Conservation (phyloP, 2,113 vertebrate species). For the Psophia crepitans region DNA sequence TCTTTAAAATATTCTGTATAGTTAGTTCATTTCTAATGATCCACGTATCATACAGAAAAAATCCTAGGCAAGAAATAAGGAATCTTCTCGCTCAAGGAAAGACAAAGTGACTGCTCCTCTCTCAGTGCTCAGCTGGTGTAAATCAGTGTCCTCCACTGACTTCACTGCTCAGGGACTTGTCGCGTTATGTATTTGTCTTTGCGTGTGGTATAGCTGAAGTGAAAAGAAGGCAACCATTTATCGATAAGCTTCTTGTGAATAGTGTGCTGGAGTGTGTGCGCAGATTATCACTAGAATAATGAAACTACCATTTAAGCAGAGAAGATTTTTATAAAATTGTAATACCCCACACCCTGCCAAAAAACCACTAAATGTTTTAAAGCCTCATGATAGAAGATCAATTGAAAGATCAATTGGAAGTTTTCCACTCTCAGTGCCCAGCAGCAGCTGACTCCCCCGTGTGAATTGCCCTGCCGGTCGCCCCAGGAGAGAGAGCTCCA, state of each 20-base stretch:
- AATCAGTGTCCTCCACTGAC: background rate
- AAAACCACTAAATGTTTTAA: background rate
- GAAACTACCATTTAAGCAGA: background rate
- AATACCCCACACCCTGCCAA: background rate
- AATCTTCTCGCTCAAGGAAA: background rate
- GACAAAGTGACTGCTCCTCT: background rate
- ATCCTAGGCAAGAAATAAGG: background rate
- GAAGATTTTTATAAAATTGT: background rate
- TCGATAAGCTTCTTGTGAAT: background rate
- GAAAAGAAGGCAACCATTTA: background rate
- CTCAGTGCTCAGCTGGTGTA: background rate
- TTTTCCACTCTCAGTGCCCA: background rate
- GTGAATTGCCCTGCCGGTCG: background rate
- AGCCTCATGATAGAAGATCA: background rate
- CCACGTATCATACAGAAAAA: background rate
- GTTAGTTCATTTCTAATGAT: background rate
- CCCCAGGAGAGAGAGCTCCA: background rate
- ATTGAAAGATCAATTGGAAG: background rate
- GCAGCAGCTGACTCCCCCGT: background rate
- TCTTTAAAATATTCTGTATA: constrained; percentile 1
- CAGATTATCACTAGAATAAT: background rate
- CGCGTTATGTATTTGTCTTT: background rate
- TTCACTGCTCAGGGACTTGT: background rate
- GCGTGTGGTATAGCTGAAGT: background rate
- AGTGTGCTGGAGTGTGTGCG: background rate